Evolutionary conservation across 2,113 vertebrate genomes (phyloP), one percentile per base, ranked within the genome.

Genomic region (Labeo catla): DNA sequence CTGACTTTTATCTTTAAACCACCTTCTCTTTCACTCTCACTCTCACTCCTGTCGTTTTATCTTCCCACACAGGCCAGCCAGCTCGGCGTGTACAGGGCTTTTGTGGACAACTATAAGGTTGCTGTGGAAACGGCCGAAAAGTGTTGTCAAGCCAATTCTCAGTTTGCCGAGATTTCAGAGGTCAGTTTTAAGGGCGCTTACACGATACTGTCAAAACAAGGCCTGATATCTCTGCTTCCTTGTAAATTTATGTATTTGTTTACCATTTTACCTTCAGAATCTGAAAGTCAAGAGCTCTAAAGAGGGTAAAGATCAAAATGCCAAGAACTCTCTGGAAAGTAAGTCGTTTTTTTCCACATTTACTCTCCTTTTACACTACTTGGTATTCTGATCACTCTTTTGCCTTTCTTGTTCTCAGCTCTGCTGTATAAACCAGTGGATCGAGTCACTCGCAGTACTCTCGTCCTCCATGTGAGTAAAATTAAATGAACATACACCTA

Each of bases 151-250:
- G 98, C 97, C 89, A 99, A 99, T 90, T 92, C 96, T 21, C 98
- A 99, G 93, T 99, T 99, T 92, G 96, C 98, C 66, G 98, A 99
- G 93, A 99, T 99, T 93, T 99, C 98, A 2, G 98, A 99, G 98
- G 98, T 99, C 95, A 93, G 87, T 52, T 61, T n/a, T 68, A 5
- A 50, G 11, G 23, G 16, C 12, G 10, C 6, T 23, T 66, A 5
- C 15, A 49, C n/a, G 16, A 45, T n/a, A 23, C 49, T 66, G 28
- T 66, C 63, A 49, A 66, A 70, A 16, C 12, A 50, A 54, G 39
- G 21, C 8, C 13, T 84, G 86, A 92, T 91, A 83, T 90, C 84
- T 93, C 89, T 90, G 72, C 47, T 36, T 72, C 68, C 21, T 21
- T 39, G 16, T 66, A 28, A 6, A 39, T 70, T 54, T 15, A 49